Evolutionary conservation across 2,113 vertebrate genomes (phyloP), one percentile per base, ranked within the genome.

Genomic region (Microcebus tavaratra): DNA sequence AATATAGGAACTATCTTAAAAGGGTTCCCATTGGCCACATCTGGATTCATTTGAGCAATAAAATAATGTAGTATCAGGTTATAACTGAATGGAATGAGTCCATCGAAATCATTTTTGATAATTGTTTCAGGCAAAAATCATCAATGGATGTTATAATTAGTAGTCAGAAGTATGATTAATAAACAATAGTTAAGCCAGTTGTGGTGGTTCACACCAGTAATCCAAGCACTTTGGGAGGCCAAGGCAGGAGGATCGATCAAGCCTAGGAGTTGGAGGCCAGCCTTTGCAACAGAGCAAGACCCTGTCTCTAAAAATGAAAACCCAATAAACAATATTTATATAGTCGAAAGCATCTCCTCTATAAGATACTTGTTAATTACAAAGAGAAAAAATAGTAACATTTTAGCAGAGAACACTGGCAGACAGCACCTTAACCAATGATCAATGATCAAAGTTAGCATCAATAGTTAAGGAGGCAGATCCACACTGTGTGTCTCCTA

Each of bases 61-160:
- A 83, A 73, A 53, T 88, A 59, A 70, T 53, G 70, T 25, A 76
- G 4, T 15, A 65, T 48, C 48, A 48, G 63, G 18, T 65, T 50
- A 31, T 57, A 90, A 57, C 7, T 25, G 45, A 75, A 45, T 17
- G 61, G 21, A 61, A 80, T 25, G 36, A 79, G 59, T 87, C 36
- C 20, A 39, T 50, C 13, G 65, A 91, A 89, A 73, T 84, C 29
- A 80, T 73, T 91, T 83, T 83, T 68, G 42, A 2, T 79, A 65
- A 67, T 36, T 94, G 39, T 83, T 92, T 87, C 42, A 70, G 31
- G 65, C n/a, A 67, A 88, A 95, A 88, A 73, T 79, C 53, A 80
- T 57, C 29, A 57, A 65, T 39, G 21, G n/a, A 42, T 84, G 70
- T 70, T 72, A 91, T 91, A 88, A 91, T 65, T 73, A 53, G 57